Conservation (phyloP, 2,797 vertebrate genomes). For the Uromys caudimaculatus region DNA sequence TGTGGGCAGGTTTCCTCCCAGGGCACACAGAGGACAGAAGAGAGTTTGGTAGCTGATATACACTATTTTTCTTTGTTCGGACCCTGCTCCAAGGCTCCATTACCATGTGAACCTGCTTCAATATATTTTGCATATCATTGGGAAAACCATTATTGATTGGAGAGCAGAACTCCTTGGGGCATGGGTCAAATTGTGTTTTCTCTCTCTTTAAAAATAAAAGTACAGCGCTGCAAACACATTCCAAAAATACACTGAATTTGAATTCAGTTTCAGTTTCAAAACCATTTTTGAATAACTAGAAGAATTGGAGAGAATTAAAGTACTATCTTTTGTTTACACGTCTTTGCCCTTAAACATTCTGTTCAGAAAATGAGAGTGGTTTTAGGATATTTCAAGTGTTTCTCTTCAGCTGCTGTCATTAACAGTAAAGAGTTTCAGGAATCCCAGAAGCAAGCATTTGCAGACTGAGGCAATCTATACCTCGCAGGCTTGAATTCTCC, state of each 20-base stretch:
- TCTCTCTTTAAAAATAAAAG: neutral
- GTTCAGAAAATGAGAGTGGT: constrained; percentile 1
- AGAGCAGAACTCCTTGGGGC: neutral
- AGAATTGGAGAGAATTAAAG: neutral
- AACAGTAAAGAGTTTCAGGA: constrained; percentile 24
- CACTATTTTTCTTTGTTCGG: neutral
- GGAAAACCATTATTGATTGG: neutral
- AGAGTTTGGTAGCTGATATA: neutral
- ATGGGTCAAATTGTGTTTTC: neutral
- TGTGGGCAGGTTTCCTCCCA: neutral
- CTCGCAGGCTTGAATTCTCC: constrained; percentile 15
- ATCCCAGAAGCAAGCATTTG: constrained; percentile 46
- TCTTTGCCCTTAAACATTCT: constrained; percentile 52
- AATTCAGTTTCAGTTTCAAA: constrained; percentile 19
- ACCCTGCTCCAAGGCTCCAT: neutral
- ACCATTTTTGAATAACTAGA: neutral
- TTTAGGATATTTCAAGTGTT: constrained; percentile 55
- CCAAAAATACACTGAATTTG: constrained; percentile 41
- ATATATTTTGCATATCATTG: neutral
- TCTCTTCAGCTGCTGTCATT: constrained; percentile 61
- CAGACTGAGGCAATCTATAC: constrained; percentile 25
- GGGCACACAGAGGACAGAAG: neutral
- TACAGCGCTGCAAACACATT: neutral
- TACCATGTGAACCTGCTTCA: neutral
- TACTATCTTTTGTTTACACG: constrained; percentile 49